These are phyloP conservation scores for Macquaria ambigua DNA, from an alignment of 2,113 vertebrate species.

Conservation along the genomic window DNA sequence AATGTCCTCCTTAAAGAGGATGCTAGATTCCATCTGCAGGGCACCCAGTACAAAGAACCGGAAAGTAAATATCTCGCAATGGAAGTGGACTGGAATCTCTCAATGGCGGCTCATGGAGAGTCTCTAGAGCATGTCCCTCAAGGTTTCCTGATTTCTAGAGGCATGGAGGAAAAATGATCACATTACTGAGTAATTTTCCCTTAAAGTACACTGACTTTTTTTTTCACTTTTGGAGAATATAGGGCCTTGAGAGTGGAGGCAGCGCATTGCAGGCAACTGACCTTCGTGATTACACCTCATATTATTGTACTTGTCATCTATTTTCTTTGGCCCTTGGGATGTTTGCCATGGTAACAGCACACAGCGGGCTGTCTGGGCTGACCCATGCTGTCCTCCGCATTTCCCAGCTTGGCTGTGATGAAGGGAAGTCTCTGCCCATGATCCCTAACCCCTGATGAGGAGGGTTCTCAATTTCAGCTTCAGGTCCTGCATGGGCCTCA, in stretches of 20 bases:
- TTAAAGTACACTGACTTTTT: slow-evolving; percentile 79
- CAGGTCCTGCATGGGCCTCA: slow-evolving; percentile 86
- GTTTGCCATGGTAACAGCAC: slow-evolving; percentile 95
- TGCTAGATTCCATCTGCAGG: slow-evolving; percentile 94
- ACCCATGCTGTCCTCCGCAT: slow-evolving; percentile 94
- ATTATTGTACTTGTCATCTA: slow-evolving; percentile 93
- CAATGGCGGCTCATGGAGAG: slow-evolving; percentile 90
- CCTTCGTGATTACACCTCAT: slow-evolving; percentile 83
- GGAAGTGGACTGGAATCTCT: slow-evolving; percentile 94
- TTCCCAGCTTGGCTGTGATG: slow-evolving; percentile 94
- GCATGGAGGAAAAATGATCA: slow-evolving; percentile 92
- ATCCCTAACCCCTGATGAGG: slow-evolving; percentile 96
- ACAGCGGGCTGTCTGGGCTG: slow-evolving; percentile 91
- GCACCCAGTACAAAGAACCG: slow-evolving; percentile 91
- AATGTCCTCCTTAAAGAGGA: slow-evolving; percentile 93
- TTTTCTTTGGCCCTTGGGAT: slow-evolving; percentile 93
- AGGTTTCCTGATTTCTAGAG: slow-evolving; percentile 94
- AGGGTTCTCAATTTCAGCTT: slow-evolving; percentile 93
- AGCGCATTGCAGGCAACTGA: slow-evolving; percentile 82
- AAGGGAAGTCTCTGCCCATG: slow-evolving; percentile 93
- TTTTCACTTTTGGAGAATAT: slow-evolving; percentile 46
- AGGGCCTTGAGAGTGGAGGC: slow-evolving; percentile 78
- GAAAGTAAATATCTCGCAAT: slow-evolving; percentile 95
- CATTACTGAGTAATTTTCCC: slow-evolving; percentile 94
- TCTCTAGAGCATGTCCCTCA: slow-evolving; percentile 91